Percentiles rank a stretch among this genome's conserved stretches.
Conservation (phyloP, 2,888 invertebrate genomes). For the Portevinia maculata region DNA sequence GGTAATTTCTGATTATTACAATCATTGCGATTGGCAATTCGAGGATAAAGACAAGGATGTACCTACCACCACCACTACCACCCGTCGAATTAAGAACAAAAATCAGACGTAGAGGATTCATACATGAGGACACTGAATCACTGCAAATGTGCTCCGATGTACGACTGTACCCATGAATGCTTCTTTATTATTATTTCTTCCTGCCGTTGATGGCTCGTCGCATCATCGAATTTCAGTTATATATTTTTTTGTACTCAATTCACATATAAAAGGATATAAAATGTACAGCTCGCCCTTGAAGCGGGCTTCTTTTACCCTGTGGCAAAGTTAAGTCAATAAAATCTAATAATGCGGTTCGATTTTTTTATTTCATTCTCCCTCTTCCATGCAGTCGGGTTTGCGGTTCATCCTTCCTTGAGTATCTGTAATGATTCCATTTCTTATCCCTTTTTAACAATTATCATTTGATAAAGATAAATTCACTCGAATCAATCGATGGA, state of each 20-base stretch:
- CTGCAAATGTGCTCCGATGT: slow-evolving; percentile 55
- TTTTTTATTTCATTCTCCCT: slow-evolving; percentile 19
- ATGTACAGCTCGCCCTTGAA: slow-evolving; percentile 9
- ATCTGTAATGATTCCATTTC: slow-evolving; percentile 55
- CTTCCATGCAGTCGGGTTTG: slow-evolving; percentile 26
- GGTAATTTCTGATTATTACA: slow-evolving; percentile 74
- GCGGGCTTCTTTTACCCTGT: slow-evolving; percentile 6
- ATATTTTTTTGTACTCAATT: too few relatives aligned
- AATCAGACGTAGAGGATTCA: slow-evolving; percentile 9
- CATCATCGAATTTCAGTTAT: slow-evolving; percentile 13
- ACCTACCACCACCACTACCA: slow-evolving; percentile 17
- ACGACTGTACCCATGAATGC: slow-evolving; percentile 54
- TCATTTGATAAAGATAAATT: slow-evolving; percentile 69
- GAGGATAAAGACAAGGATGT: slow-evolving; percentile 69
- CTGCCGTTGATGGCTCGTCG: slow-evolving; percentile 37
- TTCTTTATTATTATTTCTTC: slow-evolving; percentile 71
- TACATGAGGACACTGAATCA: slow-evolving; percentile 59
- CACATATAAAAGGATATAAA: slow-evolving; percentile 56
- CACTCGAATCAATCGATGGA: slow-evolving; percentile 56
- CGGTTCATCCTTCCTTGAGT: slow-evolving; percentile 30
- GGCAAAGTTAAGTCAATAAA: slow-evolving; percentile 72
- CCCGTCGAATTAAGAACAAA: slow-evolving; percentile 59
- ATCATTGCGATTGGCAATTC: slow-evolving; percentile 73
- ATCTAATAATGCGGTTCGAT: slow-evolving; percentile 72
- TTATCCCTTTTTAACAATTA: slow-evolving; percentile 72